Evolutionary conservation across 2,888 invertebrate species (phyloP).

Genomic region (Seira ritae): DNA sequence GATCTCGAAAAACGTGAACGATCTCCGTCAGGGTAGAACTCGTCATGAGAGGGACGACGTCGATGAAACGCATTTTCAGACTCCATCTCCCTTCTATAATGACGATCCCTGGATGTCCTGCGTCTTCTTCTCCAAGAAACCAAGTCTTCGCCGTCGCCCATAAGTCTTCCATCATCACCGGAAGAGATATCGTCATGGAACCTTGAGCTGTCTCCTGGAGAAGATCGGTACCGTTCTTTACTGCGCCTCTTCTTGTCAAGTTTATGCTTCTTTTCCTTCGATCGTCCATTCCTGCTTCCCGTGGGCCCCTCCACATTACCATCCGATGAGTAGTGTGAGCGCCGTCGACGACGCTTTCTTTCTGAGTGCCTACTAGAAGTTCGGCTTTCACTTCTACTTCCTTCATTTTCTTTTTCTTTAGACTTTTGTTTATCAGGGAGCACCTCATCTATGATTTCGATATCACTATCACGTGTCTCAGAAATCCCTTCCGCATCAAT

Average conservation of each 20-base stretch:
- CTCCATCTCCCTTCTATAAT: slow-evolving; percentile 75
- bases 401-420: neutral
- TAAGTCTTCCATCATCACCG: neutral
- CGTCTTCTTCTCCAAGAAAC: slow-evolving; percentile 84
- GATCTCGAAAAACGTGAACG: slow-evolving; percentile 19
- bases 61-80: slow-evolving; percentile 61
- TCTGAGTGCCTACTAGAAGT: slow-evolving; percentile 14
- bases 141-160: neutral
- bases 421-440: neutral
- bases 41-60: neutral
- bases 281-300: slow-evolving; percentile 71
- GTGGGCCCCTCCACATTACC: slow-evolving; percentile 79
- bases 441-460: slow-evolving; percentile 38
- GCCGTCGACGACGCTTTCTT: slow-evolving; percentile 31
- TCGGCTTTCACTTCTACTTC: slow-evolving; percentile 25
- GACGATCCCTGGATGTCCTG: slow-evolving; percentile 76
- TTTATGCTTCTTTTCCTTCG: slow-evolving; percentile 74
- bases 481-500: slow-evolving; percentile 36
- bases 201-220: slow-evolving; percentile 16
- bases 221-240: neutral
- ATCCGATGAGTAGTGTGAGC: slow-evolving; percentile 62
- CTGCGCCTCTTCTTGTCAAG: slow-evolving; percentile 75
- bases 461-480: slow-evolving; percentile 47
- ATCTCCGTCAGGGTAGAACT: neutral
- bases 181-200: slow-evolving; percentile 43